phyloP scores from a whole-genome alignment of 2,797 vertebrate genomes.

The Euthynnus affinis region DNA sequence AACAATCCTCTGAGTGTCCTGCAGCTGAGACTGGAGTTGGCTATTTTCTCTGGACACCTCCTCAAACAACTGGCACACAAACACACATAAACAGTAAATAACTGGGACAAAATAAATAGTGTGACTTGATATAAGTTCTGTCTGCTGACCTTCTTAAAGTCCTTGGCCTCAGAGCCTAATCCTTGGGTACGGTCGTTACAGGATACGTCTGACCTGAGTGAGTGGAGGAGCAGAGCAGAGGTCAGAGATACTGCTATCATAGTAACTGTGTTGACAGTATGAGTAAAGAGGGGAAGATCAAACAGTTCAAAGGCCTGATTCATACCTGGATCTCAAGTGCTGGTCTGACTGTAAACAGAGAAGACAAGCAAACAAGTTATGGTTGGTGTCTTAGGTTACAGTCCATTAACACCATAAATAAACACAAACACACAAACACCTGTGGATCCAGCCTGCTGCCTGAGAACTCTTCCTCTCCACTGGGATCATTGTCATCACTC shows the following conservation, averaged over 20 bases:
- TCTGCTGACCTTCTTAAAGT: slow-evolving; percentile 86
- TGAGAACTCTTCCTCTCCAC: slow-evolving; percentile 83
- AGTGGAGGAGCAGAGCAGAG: slow-evolving; percentile 40
- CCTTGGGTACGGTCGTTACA: slow-evolving; percentile 77
- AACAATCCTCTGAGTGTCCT: slow-evolving; percentile 88
- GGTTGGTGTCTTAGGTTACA: background rate
- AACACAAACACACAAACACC: slow-evolving; percentile 61
- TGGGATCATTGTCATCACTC: slow-evolving; percentile 85
- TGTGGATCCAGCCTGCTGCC: slow-evolving; percentile 82
- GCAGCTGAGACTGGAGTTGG: slow-evolving; percentile 88
- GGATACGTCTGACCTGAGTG: slow-evolving; percentile 77
- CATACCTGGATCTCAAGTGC: slow-evolving; percentile 82
- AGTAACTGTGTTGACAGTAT: slow-evolving; percentile 18
- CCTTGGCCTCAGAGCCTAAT: slow-evolving; percentile 77
- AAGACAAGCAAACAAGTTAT: slow-evolving; percentile 46
- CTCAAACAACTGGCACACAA: slow-evolving; percentile 85
- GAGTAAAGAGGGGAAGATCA: slow-evolving; percentile 23
- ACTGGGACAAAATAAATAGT: background rate
- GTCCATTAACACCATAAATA: slow-evolving; percentile 12
- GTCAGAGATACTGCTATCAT: slow-evolving; percentile 47
- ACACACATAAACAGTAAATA: slow-evolving; percentile 38
- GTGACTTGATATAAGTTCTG: background rate
- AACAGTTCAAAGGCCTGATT: slow-evolving; percentile 53
- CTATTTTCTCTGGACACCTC: slow-evolving; percentile 88
- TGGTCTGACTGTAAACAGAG: slow-evolving; percentile 75